Percentiles rank a stretch among this genome's conserved stretches.
These are phyloP conservation scores for Sebastiscus albofasciatus DNA, from an alignment of 2,797 vertebrate species.

Conservation along the genomic window DNA sequence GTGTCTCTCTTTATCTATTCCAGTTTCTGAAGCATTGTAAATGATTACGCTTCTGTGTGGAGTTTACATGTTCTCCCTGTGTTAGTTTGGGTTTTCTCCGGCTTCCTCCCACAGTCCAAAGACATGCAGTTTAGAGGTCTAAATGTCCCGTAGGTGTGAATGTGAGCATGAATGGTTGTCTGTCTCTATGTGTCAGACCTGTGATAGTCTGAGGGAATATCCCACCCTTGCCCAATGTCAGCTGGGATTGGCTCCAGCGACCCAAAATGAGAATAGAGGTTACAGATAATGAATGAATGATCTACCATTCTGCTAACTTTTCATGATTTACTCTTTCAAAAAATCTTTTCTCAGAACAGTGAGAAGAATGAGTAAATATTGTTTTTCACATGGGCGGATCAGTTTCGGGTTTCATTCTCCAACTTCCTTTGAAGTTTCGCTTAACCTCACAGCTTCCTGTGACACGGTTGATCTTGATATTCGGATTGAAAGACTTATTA, in stretches of 20 bases:
- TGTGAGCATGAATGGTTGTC: too few relatives aligned
- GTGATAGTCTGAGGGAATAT: too few relatives aligned
- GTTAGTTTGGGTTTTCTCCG: too few relatives aligned
- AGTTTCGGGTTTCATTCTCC: background rate
- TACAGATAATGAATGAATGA: too few relatives aligned
- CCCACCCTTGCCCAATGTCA: too few relatives aligned
- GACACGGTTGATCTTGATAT: background rate
- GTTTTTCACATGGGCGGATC: background rate
- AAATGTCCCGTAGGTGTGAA: too few relatives aligned
- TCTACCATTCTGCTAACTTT: background rate
- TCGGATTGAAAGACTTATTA: background rate
- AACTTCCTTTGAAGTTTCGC: background rate
- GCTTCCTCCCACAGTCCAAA: too few relatives aligned
- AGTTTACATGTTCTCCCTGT: too few relatives aligned
- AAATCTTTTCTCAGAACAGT: background rate
- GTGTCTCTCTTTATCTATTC: background rate
- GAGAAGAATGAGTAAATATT: background rate
- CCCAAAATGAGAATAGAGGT: too few relatives aligned
- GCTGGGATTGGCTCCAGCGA: too few relatives aligned
- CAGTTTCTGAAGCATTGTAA: background rate
- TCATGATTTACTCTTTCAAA: background rate
- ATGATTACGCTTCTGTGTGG: background rate
- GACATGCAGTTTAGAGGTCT: too few relatives aligned
- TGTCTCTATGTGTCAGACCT: too few relatives aligned
- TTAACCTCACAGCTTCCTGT: background rate